Evolutionary conservation across 2,888 invertebrate genomes (phyloP).

Genomic region (Fabriciana adippe): DNA sequence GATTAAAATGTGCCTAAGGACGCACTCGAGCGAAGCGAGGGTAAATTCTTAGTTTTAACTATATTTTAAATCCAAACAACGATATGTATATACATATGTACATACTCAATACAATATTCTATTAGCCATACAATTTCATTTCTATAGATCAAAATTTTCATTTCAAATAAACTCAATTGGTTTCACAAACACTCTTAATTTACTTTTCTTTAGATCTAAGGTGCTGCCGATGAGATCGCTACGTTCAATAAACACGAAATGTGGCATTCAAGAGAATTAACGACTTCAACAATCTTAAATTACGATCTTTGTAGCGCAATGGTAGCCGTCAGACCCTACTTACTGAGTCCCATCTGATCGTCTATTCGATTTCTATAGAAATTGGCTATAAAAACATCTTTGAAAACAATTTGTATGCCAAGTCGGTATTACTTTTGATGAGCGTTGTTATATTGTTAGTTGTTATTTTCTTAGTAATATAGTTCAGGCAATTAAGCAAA

Average conservation of each 20-base stretch:
- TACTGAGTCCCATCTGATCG: no score
- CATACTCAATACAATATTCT: constrained; percentile 24
- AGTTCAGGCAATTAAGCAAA: no score
- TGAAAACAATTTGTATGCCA: no score
- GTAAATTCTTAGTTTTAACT: no score
- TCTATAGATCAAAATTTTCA: constrained; percentile 6
- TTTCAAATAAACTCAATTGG: constrained; percentile 15
- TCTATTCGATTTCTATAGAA: no score
- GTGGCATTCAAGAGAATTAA: neutral
- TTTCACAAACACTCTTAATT: constrained; percentile 14
- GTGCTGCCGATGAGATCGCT: neutral
- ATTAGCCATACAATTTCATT: neutral
- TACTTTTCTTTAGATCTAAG: constrained; percentile 2
- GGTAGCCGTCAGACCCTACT: neutral
- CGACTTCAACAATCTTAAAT: constrained; percentile 3
- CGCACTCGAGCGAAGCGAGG: no score
- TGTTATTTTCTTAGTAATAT: no score
- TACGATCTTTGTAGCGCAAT: neutral
- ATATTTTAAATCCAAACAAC: neutral
- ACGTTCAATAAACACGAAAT: constrained; percentile 3
- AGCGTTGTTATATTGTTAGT: no score
- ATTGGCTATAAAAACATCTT: no score
- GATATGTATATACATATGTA: neutral
- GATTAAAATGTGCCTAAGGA: no score
- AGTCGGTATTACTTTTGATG: no score